A percentile compares a stretch with the other conserved stretches of the same genome.
Evolutionary conservation across 2,797 vertebrate species (phyloP).

Genomic region (Scleropages formosus): DNA sequence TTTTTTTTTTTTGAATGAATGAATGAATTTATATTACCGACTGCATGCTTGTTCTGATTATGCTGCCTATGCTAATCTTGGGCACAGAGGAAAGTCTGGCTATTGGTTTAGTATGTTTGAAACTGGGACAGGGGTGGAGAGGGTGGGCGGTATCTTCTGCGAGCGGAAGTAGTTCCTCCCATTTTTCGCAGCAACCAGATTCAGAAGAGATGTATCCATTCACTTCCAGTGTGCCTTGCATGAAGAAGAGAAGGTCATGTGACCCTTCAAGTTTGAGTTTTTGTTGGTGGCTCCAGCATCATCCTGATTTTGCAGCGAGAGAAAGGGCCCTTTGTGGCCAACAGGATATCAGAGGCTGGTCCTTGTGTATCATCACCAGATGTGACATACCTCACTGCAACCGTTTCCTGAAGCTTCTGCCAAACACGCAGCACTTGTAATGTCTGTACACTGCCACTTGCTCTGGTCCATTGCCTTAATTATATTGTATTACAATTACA

Average conservation of each 20-base stretch:
- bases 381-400: constrained; percentile 5
- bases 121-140: background rate
- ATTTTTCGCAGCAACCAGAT: constrained; percentile 45
- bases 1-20: constrained; percentile 16
- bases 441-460: constrained; percentile 22
- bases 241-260: constrained; percentile 30
- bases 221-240: constrained; percentile 48
- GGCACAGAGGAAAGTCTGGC: constrained; percentile 26
- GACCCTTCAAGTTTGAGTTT: constrained; percentile 15
- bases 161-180: constrained; percentile 40
- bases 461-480: constrained; percentile 35
- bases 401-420: constrained; percentile 13
- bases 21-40: constrained; percentile 22
- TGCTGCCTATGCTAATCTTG: constrained; percentile 9
- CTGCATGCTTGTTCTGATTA: constrained; percentile 2
- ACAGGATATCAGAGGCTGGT: constrained; percentile 34
- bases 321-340: background rate
- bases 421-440: constrained; percentile 27
- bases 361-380: constrained; percentile 40
- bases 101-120: background rate
- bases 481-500: constrained; percentile 52
- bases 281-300: too few species aligned
- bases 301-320: constrained; percentile 17
- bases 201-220: constrained; percentile 59
- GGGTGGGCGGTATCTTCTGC: constrained; percentile 20